phyloP scores from a whole-genome alignment of 1,140 invertebrate species.

The Rhopalosiphum maidis region DNA sequence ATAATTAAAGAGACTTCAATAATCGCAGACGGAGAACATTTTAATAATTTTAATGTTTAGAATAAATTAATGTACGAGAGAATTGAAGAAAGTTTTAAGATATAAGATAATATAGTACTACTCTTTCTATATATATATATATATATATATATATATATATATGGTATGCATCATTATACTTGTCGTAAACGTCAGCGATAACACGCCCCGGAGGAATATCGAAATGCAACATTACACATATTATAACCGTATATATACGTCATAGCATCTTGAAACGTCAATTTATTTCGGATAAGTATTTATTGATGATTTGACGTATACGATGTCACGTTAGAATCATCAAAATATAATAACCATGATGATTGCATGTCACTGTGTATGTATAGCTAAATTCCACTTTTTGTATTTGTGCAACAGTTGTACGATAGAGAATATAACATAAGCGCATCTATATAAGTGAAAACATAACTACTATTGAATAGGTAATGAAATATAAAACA shows the following conservation, averaged over 20 bases:
- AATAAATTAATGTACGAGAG: not conserved
- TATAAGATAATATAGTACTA: not conserved
- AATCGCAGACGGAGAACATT: not conserved
- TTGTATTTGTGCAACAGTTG: not conserved
- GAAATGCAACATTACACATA: not conserved
- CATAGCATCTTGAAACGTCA: not conserved
- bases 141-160: not conserved
- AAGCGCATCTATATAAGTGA: not conserved
- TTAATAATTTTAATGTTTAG: not conserved
- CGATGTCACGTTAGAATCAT: not conserved
- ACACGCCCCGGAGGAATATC: not conserved
- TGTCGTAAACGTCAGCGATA: not conserved
- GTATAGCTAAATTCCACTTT: not conserved
- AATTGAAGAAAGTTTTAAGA: not conserved
- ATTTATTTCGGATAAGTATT: not conserved
- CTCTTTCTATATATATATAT: too few relatives aligned
- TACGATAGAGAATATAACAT: not conserved
- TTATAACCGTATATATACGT: not conserved
- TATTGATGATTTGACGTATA: not conserved
- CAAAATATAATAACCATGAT: not conserved
- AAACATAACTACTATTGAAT: not conserved
- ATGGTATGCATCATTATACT: not conserved
- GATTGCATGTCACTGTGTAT: not conserved
- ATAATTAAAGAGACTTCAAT: not conserved
- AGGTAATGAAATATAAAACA: too few relatives aligned